These are phyloP conservation scores for Eucidaris tribuloides DNA, from an alignment of 35 echinoderm and acorn worm species.

Conservation along the genomic window DNA sequence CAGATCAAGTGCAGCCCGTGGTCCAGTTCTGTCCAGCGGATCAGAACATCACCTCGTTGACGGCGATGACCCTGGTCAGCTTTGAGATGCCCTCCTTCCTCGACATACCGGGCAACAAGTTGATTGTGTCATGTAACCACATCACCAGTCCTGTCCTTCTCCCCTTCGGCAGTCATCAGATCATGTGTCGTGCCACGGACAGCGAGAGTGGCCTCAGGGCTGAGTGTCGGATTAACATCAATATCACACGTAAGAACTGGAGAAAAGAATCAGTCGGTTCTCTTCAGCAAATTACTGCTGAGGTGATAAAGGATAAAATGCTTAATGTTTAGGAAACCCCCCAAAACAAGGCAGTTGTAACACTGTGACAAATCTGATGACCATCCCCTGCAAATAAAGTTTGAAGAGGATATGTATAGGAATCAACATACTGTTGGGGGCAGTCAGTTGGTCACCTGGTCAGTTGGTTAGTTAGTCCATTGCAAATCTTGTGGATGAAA, in stretches of 20 bases:
- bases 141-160: background rate
- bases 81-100: background rate
- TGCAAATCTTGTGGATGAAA: too few species aligned
- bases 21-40: background rate
- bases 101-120: background rate
- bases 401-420: too few species aligned
- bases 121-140: slow-evolving; percentile 8
- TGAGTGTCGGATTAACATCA: background rate
- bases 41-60: slow-evolving; percentile 2
- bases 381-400: too few species aligned
- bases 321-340: too few species aligned
- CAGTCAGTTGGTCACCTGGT: too few species aligned
- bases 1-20: background rate
- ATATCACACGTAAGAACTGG: slow-evolving; percentile 1
- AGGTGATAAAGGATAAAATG: too few species aligned
- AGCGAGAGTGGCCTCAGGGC: background rate
- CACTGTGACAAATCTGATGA: too few species aligned
- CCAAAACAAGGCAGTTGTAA: too few species aligned
- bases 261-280: too few species aligned
- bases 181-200: background rate
- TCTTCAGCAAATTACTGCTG: too few species aligned
- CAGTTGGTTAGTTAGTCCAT: too few species aligned
- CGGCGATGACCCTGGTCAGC: background rate
- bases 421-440: too few species aligned
- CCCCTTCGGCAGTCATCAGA: background rate